Base-by-base conservation (phyloP, 2,113 vertebrate species). In the Hypomesus transpacificus region DNA sequence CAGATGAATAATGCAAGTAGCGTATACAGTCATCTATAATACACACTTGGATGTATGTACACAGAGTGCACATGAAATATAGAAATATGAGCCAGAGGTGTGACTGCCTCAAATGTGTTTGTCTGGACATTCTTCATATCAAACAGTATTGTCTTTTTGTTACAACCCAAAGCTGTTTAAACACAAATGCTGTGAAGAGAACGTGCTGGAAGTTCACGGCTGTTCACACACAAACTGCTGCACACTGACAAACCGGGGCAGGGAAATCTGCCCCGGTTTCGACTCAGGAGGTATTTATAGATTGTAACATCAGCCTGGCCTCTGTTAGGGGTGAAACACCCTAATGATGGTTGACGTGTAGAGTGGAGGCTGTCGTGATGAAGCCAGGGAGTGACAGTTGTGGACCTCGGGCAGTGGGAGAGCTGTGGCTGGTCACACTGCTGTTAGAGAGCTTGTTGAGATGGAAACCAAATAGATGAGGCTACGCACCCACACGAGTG, bases 1-100 rank as follows among this genome's bases (percentile, higher is more conserved):
- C 4, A 28, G 28, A 80, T 88, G 68, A 87, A 89, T 90, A 84
- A 89, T 86, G 79, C 82, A 87, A 60, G 56, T 3, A 62, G 71
- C 74, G 66, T 79, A 80, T 80, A 83, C 73, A 11, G 26, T 50
- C 69, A 87, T 87, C 31, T 85, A 89, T 85, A 78, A 89, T 86
- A 51, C 34, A 88, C n/a, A 74, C 14, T 39, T 77, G 63, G 34
- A 46, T 26, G 54, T 18, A 62, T 18, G 60, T 31, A 31, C 26
- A 62, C 60, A 62, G 60, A 31, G 26, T 18, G 60, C 16, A 62
- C 26, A 62, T 62, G 14, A 62, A 62, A 26, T 24, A 26, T 24
- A 62, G 24, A 62, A 46, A 46, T 46, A 11, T 9, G 24, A 61
- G 14, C 14, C 14, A 17, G 26, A 62, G 21, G 21, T 22, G 60